Conservation (phyloP, 1,140 invertebrate species). For the Apis laboriosa region DNA sequence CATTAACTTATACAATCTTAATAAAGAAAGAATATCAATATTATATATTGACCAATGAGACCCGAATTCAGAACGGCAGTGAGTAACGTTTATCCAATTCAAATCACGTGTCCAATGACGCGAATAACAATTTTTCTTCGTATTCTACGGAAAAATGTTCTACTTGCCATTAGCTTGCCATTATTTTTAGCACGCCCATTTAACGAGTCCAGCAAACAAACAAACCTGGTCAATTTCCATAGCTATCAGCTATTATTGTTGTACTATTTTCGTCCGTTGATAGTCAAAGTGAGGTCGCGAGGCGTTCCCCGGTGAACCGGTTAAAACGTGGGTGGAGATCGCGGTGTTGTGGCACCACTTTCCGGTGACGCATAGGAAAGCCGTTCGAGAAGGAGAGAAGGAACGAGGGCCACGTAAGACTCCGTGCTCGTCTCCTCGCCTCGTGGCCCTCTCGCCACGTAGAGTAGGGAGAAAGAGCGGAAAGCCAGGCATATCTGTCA, state of each 20-base stretch:
- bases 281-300: background rate
- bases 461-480: constrained; percentile 32
- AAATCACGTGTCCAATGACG: too few relatives aligned
- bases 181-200: too few relatives aligned
- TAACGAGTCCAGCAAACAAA: too few relatives aligned
- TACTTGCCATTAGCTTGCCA: too few relatives aligned
- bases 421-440: constrained; percentile 40
- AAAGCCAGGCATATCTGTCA: constrained; percentile 67
- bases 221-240: too few relatives aligned
- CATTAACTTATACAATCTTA: too few relatives aligned
- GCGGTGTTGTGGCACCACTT: constrained; percentile 1
- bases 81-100: too few relatives aligned
- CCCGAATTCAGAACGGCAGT: too few relatives aligned
- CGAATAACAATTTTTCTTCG: too few relatives aligned
- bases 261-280: background rate
- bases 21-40: too few relatives aligned
- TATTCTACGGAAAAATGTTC: too few relatives aligned
- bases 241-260: background rate
- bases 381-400: constrained; percentile 33
- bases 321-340: constrained; percentile 64
- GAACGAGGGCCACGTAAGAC: constrained; percentile 23
- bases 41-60: too few relatives aligned
- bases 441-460: background rate
- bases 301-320: constrained; percentile 23
- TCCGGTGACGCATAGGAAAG: constrained; percentile 68